Base-by-base conservation (phyloP, 2,888 invertebrate genomes). In the Amiota communis region DNA sequence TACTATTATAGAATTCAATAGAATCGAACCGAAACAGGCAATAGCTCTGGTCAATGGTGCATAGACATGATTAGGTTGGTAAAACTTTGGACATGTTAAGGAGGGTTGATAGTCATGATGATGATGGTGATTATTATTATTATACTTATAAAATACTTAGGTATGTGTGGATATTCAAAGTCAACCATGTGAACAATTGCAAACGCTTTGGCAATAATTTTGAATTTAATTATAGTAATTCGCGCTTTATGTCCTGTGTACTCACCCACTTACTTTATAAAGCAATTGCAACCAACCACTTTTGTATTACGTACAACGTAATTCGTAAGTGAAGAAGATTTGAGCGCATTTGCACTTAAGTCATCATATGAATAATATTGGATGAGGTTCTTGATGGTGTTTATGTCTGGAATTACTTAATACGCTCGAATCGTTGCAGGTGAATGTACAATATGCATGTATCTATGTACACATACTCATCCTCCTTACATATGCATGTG, bases 201-300 rank as follows among this genome's bases (percentile, higher is more conserved):
- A 87, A 87, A 87, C 85, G 84, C 88, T 83, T 36, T 80, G 87
- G 87, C 87, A 86, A 86, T 87, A 87, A 88, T 88, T 87, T 85
- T 86, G 81, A 87, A 88, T 86, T 87, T 87, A 87, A 87, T 87
- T 87, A 88, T 86, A 87, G 87, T 86, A 86, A 88, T 87, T 87
- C 86, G 81, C 77, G 79, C 74, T 47, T 23, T 63, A 13, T 64
- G 51, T 70, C 6, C 20, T 8, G 1, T 47, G n/a, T 12, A 68
- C 49, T 68, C 63, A 46, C 46, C 63, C n/a, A 57, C 36, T 36
- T 57, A 17, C 12, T 57, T 10, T 57, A 57, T 13, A 57, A 17
- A 57, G n/a, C 57, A 57, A 57, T 17, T 51, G 13, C 57, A 17
- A 61, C 61, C 57, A 17, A 61, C 61, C 61, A 61, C n/a, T 53